phyloP scores from a whole-genome alignment of 2,888 invertebrate species.

The Dione juno region DNA sequence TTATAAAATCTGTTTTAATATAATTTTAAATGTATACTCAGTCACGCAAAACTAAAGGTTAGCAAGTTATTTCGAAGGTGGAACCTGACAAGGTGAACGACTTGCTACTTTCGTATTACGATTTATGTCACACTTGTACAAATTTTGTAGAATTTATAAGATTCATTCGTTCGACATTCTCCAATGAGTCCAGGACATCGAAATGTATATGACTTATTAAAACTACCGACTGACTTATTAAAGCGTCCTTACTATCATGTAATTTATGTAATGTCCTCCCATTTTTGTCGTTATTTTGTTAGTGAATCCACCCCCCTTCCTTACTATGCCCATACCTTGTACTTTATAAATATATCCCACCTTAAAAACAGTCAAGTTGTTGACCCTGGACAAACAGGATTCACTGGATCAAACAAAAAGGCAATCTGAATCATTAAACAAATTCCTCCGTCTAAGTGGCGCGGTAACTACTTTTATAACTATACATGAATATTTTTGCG shows the following conservation, averaged over 20 bases:
- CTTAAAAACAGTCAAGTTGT: constrained; percentile 31
- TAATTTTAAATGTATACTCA: too few species aligned
- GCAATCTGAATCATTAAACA: constrained; percentile 34
- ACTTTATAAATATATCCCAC: constrained; percentile 35
- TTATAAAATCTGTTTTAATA: too few species aligned
- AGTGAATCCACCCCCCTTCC: too few species aligned
- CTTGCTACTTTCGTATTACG: constrained; percentile 16
- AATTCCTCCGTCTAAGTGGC: constrained; percentile 27
- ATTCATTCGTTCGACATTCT: too few species aligned
- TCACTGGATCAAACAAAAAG: constrained; percentile 35
- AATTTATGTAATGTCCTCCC: too few species aligned
- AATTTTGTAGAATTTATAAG: too few species aligned
- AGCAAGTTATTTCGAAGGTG: constrained; percentile 41
- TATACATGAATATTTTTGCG: constrained; percentile 4
- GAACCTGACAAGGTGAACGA: constrained; percentile 28
- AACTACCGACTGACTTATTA: too few species aligned
- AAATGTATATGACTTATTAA: too few species aligned
- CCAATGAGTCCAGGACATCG: too few species aligned
- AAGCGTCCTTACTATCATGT: too few species aligned
- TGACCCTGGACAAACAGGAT: constrained; percentile 43
- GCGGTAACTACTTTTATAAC: constrained; percentile 2
- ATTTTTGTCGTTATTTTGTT: too few species aligned
- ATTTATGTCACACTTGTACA: constrained; percentile 18
- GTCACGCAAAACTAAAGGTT: constrained; percentile 36
- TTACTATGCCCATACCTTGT: constrained; percentile 38